phyloP scores from a whole-genome alignment of 2,113 vertebrate genomes.

The Python bivittatus region DNA sequence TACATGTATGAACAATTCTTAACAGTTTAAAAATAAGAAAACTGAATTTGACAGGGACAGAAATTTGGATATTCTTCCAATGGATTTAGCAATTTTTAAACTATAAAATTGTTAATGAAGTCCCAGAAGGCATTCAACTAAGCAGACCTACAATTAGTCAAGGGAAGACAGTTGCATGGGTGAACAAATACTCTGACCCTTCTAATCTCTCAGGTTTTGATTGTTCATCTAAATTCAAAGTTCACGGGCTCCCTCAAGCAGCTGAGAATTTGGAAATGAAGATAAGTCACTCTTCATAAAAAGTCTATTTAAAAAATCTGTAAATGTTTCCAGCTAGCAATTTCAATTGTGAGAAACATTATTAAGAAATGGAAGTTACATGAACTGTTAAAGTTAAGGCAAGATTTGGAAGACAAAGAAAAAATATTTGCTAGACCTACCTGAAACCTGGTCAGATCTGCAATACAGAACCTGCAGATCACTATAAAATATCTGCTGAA shows the following conservation, averaged over 20 bases:
- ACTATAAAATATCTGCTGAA: not conserved
- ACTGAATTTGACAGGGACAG: not conserved
- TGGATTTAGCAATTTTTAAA: not conserved
- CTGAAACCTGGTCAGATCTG: not conserved
- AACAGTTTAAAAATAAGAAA: not conserved
- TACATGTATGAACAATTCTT: not conserved
- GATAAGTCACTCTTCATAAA: not conserved
- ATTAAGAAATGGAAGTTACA: not conserved
- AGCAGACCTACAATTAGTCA: not conserved
- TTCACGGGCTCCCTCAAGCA: not conserved
- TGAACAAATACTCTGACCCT: not conserved
- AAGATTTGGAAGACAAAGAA: not conserved
- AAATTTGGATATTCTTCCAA: not conserved
- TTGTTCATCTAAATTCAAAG: not conserved
- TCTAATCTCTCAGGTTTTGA: not conserved
- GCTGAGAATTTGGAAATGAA: not conserved
- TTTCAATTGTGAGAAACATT: not conserved
- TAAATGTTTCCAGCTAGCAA: not conserved
- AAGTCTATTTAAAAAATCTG: not conserved
- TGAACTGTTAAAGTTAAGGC: not conserved
- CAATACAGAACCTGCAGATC: not conserved
- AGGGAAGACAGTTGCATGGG: not conserved
- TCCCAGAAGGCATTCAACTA: not conserved
- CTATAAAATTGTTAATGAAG: not conserved
- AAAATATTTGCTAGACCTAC: not conserved